Evolutionary conservation across 2,113 vertebrate species (phyloP).

Genomic region (Psettodes erumei): DNA sequence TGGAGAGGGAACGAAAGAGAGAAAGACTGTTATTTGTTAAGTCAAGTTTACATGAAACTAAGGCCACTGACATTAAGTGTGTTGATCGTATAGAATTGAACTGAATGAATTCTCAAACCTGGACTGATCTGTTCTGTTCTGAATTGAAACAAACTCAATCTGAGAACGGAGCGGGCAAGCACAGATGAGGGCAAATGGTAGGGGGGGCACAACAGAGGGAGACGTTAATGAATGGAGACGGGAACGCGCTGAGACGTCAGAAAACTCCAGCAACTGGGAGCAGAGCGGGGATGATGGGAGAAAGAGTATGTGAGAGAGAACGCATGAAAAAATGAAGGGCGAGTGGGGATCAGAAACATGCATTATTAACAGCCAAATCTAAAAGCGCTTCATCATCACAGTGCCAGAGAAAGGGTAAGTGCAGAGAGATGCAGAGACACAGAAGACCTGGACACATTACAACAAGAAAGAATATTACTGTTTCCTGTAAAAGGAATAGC

Average conservation of each 20-base stretch:
- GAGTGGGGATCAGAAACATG: conserved; percentile 58
- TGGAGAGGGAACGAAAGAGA: conserved; percentile 1
- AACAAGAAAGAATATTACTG: conserved; percentile 3
- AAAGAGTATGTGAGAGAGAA: conserved; percentile 16
- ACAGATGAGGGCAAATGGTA: conserved; percentile 15
- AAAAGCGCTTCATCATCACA: conserved; percentile 76
- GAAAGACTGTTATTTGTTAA: no score
- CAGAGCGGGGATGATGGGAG: conserved; percentile 10
- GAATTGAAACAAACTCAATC: conserved; percentile 33
- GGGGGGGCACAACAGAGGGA: neutral
- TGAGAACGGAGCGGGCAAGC: conserved; percentile 26
- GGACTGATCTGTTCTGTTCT: conserved; percentile 38
- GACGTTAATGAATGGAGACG: conserved; percentile 57
- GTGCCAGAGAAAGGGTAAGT: neutral
- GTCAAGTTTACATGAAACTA: neutral
- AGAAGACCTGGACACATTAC: conserved; percentile 7
- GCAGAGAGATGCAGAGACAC: conserved; percentile 13
- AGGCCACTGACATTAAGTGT: neutral
- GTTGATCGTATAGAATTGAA: neutral
- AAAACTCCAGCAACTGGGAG: conserved; percentile 26
- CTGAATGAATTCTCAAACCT: conserved; percentile 14
- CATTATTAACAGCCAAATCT: conserved; percentile 73
- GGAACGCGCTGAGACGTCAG: conserved; percentile 37
- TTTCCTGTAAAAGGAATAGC: neutral
- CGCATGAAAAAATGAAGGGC: conserved; percentile 44